phyloP scores from a whole-genome alignment of 2,113 vertebrate species.

The Hystrix cristata region DNA sequence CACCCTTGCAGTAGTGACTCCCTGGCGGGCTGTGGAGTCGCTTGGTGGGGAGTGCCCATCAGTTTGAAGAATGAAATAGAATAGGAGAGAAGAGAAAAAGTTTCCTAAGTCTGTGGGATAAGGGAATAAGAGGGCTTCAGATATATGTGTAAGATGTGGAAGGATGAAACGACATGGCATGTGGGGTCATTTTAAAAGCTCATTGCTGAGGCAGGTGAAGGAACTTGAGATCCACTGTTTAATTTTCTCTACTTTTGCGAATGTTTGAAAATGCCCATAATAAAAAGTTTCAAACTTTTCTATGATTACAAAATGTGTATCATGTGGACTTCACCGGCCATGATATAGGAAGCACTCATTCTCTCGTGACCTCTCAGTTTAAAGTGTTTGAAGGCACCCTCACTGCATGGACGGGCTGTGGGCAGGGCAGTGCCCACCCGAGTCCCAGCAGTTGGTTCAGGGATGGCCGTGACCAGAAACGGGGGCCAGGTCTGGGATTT shows the following conservation, averaged over 20 bases:
- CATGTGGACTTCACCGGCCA: background rate
- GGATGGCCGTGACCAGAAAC: background rate
- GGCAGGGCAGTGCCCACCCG: background rate
- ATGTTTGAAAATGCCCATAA: background rate
- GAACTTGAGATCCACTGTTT: background rate
- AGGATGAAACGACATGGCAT: background rate
- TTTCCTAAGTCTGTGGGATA: background rate
- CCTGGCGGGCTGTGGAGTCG: background rate
- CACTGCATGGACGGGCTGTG: background rate
- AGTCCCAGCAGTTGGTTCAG: background rate
- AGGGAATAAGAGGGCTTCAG: background rate
- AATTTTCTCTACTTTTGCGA: background rate
- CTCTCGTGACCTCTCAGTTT: background rate
- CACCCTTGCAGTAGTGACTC: background rate
- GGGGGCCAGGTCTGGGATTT: background rate
- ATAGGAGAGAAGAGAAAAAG: background rate
- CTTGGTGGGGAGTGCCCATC: background rate
- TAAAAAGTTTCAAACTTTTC: background rate
- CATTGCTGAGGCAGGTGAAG: no score
- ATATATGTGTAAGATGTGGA: rapidly evolving
- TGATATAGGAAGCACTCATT: background rate
- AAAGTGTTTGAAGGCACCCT: background rate
- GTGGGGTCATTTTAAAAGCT: background rate
- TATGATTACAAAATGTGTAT: background rate
- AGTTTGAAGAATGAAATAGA: background rate